Evolutionary conservation across 2,888 invertebrate species (phyloP).

Genomic region (Rhagonycha lutea): DNA sequence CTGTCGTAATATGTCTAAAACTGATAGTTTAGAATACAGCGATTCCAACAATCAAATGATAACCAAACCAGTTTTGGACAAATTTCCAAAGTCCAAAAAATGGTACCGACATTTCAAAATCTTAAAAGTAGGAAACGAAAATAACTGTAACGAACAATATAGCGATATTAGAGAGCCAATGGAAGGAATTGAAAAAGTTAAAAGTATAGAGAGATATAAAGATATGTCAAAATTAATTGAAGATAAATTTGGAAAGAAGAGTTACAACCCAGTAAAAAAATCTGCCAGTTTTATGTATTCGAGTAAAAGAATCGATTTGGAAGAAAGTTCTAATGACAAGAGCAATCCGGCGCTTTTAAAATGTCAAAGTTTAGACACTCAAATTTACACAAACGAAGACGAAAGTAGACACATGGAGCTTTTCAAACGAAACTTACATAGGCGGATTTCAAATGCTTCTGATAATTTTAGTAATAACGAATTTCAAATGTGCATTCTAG

Average conservation of each 20-base stretch:
- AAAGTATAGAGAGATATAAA: conserved; percentile 72
- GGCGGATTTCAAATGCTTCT: conserved; percentile 38
- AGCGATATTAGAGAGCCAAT: conserved; percentile 61
- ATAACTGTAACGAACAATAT: conserved; percentile 38
- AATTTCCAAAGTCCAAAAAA: conserved; percentile 63
- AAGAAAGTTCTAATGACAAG: conserved; percentile 37
- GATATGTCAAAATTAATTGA: conserved; percentile 74
- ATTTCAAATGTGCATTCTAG: conserved; percentile 49
- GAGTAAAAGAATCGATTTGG: conserved; percentile 44
- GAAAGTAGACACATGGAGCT: conserved; percentile 11
- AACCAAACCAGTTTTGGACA: conserved; percentile 46
- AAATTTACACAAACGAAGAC: conserved; percentile 41
- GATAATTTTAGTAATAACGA: conserved; percentile 45
- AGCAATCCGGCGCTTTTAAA: conserved; percentile 45
- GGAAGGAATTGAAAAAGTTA: conserved; percentile 67
- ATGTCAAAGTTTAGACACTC: conserved; percentile 50
- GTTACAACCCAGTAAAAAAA: conserved; percentile 51
- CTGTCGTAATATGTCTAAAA: conserved; percentile 23
- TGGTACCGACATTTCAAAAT: conserved; percentile 69
- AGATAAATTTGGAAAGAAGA: conserved; percentile 63
- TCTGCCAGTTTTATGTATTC: conserved; percentile 53
- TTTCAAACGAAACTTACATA: conserved; percentile 11
- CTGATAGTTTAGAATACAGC: conserved; percentile 18
- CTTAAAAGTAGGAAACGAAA: conserved; percentile 57
- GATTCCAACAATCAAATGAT: conserved; percentile 42